Base-by-base conservation (phyloP, 2,113 vertebrate species). In the Pluvialis apricaria region DNA sequence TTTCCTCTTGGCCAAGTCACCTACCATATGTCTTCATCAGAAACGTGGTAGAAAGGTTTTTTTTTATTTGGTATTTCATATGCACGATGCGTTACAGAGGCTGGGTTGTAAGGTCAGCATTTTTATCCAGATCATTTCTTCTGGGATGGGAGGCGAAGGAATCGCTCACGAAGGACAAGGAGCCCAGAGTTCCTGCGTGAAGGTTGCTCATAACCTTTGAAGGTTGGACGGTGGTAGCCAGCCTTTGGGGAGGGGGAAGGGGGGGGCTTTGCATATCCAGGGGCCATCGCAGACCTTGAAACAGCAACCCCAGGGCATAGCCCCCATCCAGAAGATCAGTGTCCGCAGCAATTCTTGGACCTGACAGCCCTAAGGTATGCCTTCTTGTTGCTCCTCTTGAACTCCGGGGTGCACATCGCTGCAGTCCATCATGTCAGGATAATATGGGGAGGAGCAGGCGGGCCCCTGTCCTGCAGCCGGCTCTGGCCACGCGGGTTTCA, bases 281-380 rank as follows among this genome's bases (percentile, higher is more conserved):
- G 25, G 36, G 5, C 77, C 31, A 15, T 70, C 52, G 5, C 0
- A 0, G 65, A 34, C 60, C 61, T 76, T 47, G 77, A 31, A 75
- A 89, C 7, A 57, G 62, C 52, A 87, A n/a, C 38, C 22, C 24
- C 34, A 70, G 58, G n/a, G 21, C 44, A 11, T 1, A 22, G 44
- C 11, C 40, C 49, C 26, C 7, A 4, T 65, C 54, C 31, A 47
- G 61, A 60, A 36, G 40, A 24, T 62, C n/a, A 5, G 8, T 24
- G 21, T 70, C 40, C 2, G 1, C 82, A 65, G 36, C 6, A 15
- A 3, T 75, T 72, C 32, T 51, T 26, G n/a, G 40, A 55, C 47
- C 16, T 68, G 34, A 9, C 19, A 66, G 28, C 49, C 20, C 51
- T 49, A 16, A 36, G 5, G 29, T 81, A 64, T 86, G 44, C 26